A percentile compares a stretch with the other conserved stretches of the same genome.
Conservation (phyloP, 2,797 vertebrate genomes). For the Leuciscus waleckii region DNA sequence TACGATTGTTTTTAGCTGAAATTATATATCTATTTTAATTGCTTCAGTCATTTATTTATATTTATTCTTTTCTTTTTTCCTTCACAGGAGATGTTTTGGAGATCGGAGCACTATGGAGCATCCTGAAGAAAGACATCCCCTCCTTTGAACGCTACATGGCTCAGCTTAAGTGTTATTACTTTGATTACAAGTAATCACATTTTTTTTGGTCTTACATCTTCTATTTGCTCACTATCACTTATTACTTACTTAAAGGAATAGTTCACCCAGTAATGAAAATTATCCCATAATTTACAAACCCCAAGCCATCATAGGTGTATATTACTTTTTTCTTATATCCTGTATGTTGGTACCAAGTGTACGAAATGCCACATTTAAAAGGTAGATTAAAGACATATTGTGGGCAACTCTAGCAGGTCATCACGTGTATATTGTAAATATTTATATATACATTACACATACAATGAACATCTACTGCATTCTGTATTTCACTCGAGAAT, state of each 20-base stretch:
- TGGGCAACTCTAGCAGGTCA: too few species aligned
- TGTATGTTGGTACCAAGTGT: too few species aligned
- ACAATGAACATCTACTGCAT: too few species aligned
- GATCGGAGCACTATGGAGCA: slow-evolving; percentile 94
- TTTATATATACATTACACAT: too few species aligned
- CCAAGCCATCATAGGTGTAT: neutral
- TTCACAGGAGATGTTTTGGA: slow-evolving; percentile 90
- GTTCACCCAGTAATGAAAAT: neutral
- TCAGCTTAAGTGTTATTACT: slow-evolving; percentile 97
- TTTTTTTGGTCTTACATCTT: neutral
- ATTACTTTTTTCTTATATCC: neutral
- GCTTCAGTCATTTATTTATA: neutral
- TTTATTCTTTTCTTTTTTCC: slow-evolving; percentile 52
- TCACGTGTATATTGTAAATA: too few species aligned
- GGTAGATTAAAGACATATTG: too few species aligned
- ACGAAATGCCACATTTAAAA: too few species aligned
- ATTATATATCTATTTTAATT: too few species aligned
- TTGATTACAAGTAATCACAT: slow-evolving; percentile 91
- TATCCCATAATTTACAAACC: neutral
- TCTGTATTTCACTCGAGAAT: neutral
- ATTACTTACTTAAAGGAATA: neutral
- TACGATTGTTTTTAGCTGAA: neutral
- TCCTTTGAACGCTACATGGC: slow-evolving; percentile 96
- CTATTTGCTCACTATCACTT: neutral
- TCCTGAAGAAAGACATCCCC: slow-evolving; percentile 94